These are phyloP conservation scores for Sarcophaga caerulescens DNA, from an alignment of 2,888 invertebrate species.

Conservation along the genomic window DNA sequence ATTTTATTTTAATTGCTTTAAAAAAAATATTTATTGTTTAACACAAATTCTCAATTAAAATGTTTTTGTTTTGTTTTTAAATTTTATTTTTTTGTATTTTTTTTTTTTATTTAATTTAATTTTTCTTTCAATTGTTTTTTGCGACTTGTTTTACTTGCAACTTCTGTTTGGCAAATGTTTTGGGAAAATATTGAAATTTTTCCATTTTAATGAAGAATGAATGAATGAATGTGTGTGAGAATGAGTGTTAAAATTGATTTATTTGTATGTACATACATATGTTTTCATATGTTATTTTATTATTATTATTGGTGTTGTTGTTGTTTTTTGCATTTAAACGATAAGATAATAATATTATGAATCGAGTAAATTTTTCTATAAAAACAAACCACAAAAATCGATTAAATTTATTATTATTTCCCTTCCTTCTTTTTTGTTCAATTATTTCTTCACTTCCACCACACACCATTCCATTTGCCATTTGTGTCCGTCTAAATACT, in stretches of 20 bases:
- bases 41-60: slow-evolving; percentile 39
- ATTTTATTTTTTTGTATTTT: slow-evolving; percentile 44
- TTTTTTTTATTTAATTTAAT: slow-evolving; percentile 17
- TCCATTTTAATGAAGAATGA: not conserved
- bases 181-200: slow-evolving; percentile 13
- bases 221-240: not conserved
- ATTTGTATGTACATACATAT: not conserved
- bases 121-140: slow-evolving; percentile 2
- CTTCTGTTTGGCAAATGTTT: slow-evolving; percentile 39
- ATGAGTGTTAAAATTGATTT: not conserved
- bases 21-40: slow-evolving; percentile 40
- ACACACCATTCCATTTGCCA: not conserved
- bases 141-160: slow-evolving; percentile 42
- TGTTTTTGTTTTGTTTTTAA: not conserved
- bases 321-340: slow-evolving; percentile 56
- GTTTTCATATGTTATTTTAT: slow-evolving; percentile 20
- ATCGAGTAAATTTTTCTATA: slow-evolving; percentile 20
- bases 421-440: not conserved
- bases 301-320: not conserved
- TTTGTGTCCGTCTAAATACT: not conserved
- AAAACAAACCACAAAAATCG: slow-evolving; percentile 58
- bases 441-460: not conserved
- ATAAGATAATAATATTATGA: slow-evolving; percentile 63
- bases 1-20: slow-evolving; percentile 17
- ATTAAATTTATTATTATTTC: slow-evolving; percentile 54